These are phyloP conservation scores for Cephonodes hylas DNA, from an alignment of 2,888 invertebrate species.

Conservation along the genomic window DNA sequence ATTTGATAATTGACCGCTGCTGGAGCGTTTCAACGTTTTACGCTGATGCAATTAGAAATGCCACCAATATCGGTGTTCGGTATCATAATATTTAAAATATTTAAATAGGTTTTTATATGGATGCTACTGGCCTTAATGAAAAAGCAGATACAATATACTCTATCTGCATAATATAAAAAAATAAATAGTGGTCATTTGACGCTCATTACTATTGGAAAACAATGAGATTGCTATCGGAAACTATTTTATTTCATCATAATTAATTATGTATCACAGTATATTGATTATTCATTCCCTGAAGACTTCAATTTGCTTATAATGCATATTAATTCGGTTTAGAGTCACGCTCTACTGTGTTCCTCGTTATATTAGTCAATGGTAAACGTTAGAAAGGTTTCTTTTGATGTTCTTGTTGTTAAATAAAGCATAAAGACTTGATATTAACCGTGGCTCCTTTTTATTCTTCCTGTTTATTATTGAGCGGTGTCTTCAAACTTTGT, in stretches of 20 bases:
- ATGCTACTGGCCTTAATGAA: not conserved
- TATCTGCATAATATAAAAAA: no score
- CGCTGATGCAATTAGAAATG: not conserved
- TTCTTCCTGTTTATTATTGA: no score
- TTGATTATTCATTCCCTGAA: slow-evolving; percentile 1
- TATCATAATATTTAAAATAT: not conserved
- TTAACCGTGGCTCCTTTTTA: not conserved
- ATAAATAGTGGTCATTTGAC: not conserved
- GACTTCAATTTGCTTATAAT: slow-evolving; percentile 6
- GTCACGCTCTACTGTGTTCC: not conserved
- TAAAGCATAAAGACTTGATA: not conserved
- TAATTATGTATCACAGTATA: not conserved
- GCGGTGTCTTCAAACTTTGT: not conserved
- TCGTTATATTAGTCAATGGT: slow-evolving; percentile 4
- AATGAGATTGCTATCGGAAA: not conserved
- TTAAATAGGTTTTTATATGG: not conserved
- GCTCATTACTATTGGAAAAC: not conserved
- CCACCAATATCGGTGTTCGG: no score
- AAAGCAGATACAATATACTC: no score
- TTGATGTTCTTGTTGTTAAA: not conserved
- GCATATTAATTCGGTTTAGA: not conserved
- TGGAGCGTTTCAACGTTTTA: not conserved
- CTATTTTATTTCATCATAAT: no score
- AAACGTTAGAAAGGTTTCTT: slow-evolving; percentile 1
- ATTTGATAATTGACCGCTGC: not conserved